A percentile compares a stretch with the other conserved stretches of the same genome.
These are phyloP conservation scores for Amiota minor DNA, from an alignment of 2,888 invertebrate species.

Conservation along the genomic window DNA sequence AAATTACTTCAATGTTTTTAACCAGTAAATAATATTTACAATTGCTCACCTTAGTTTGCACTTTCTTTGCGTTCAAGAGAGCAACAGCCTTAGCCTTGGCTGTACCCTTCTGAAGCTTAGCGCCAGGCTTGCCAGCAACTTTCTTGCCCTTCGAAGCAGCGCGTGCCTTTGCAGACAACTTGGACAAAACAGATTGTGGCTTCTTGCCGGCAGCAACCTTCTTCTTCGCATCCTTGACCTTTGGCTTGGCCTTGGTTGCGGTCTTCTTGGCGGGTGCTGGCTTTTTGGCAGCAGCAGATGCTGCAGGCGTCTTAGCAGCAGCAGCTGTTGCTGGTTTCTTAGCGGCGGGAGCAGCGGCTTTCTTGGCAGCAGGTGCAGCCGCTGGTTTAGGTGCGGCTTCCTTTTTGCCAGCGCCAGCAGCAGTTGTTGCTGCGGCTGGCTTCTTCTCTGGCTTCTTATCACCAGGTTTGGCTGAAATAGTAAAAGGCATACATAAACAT, in stretches of 20 bases:
- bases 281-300: constrained; percentile 68
- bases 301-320: constrained; percentile 67
- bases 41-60: constrained; percentile 84
- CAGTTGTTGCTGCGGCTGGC: constrained; percentile 68
- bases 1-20: constrained; percentile 31
- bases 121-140: constrained; percentile 66
- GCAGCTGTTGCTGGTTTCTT: constrained; percentile 65
- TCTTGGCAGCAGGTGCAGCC: constrained; percentile 60
- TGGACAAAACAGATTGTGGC: constrained; percentile 71
- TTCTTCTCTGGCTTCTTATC: constrained; percentile 77
- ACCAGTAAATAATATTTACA: not conserved
- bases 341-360: constrained; percentile 61
- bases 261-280: constrained; percentile 68
- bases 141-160: constrained; percentile 71
- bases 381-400: constrained; percentile 66
- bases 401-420: constrained; percentile 63
- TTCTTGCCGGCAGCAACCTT: constrained; percentile 71
- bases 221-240: constrained; percentile 70
- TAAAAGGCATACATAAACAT: constrained; percentile 16
- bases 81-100: constrained; percentile 76
- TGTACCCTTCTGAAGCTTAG: constrained; percentile 75
- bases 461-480: constrained; percentile 75
- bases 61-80: constrained; percentile 85
- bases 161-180: constrained; percentile 73
- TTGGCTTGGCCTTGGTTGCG: constrained; percentile 66